phyloP scores from a whole-genome alignment of 1,140 invertebrate species.

The Brachionus calyciflorus region DNA sequence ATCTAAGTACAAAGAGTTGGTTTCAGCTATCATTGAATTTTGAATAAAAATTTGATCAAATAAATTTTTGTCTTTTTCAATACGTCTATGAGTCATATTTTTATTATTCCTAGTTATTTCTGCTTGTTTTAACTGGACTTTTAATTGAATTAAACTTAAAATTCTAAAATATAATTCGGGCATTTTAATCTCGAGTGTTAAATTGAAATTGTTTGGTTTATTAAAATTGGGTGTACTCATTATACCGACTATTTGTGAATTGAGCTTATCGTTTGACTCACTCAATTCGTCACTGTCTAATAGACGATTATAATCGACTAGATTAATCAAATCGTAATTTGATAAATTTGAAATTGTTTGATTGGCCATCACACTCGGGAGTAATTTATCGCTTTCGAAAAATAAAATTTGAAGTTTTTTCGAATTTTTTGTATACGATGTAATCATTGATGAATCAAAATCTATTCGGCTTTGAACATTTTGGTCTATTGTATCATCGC shows the following conservation, averaged over 20 bases:
- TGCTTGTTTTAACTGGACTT: background rate
- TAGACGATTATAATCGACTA: slow-evolving; percentile 6
- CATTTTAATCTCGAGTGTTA: slow-evolving; percentile 23
- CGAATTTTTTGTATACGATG: background rate
- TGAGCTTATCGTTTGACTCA: background rate
- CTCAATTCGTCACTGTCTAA: background rate
- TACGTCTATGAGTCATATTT: background rate
- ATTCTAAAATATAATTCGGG: background rate
- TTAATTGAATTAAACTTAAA: background rate
- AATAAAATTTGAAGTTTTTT: slow-evolving; percentile 6
- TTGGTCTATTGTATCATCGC: background rate
- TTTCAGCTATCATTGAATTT: background rate
- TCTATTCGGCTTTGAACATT: background rate
- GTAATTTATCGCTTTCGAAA: slow-evolving; percentile 10
- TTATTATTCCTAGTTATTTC: background rate
- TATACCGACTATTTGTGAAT: slow-evolving; percentile 14
- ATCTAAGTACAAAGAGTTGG: slow-evolving; percentile 13
- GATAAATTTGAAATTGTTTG: background rate
- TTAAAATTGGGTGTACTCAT: background rate
- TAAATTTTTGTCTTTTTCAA: slow-evolving; percentile 32
- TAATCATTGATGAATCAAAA: background rate
- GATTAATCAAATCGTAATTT: background rate
- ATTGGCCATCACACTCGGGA: background rate
- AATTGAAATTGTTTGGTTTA: slow-evolving; percentile 28
- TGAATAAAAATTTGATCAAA: slow-evolving; percentile 28